A percentile compares a stretch with the other conserved stretches of the same genome.
Evolutionary conservation across 2,113 vertebrate genomes (phyloP).

Genomic region (Aplodontia rufa): DNA sequence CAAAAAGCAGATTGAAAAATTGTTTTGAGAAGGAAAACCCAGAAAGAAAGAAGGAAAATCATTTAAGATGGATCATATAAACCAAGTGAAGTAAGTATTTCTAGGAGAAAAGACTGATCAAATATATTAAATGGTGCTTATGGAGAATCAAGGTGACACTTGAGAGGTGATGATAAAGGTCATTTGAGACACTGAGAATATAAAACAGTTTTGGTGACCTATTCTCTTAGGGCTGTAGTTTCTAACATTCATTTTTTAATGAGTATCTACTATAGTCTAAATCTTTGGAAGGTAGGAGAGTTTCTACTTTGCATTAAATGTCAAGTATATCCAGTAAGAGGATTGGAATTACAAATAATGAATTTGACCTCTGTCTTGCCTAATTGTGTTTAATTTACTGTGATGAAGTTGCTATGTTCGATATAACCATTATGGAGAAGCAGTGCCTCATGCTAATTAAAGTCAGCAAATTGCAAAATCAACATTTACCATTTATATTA

Average conservation of each 20-base stretch:
- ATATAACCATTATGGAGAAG: neutral
- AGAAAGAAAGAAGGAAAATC: neutral
- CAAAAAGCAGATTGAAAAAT: too few species aligned
- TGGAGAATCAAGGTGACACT: neutral
- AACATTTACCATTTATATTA: neutral
- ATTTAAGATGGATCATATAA: neutral
- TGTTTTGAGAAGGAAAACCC: neutral
- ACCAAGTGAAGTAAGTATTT: neutral
- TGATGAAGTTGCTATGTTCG: neutral
- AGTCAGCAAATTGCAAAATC: neutral
- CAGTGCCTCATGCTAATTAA: neutral
- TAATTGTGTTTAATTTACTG: conserved; percentile 25
- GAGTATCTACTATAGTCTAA: neutral
- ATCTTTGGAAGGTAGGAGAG: neutral
- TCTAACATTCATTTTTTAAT: conserved; percentile 27
- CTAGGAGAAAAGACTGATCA: neutral
- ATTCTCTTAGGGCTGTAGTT: neutral
- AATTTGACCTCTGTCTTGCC: conserved; percentile 19
- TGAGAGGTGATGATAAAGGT: neutral
- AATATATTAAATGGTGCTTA: neutral
- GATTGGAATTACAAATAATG: conserved; percentile 27
- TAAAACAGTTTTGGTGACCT: neutral
- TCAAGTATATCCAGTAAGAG: conserved; percentile 48
- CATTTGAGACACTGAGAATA: neutral
- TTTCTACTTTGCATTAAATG: conserved; percentile 26